Base-by-base conservation (phyloP, 2,797 vertebrate genomes). In the Xenopus petersii region DNA sequence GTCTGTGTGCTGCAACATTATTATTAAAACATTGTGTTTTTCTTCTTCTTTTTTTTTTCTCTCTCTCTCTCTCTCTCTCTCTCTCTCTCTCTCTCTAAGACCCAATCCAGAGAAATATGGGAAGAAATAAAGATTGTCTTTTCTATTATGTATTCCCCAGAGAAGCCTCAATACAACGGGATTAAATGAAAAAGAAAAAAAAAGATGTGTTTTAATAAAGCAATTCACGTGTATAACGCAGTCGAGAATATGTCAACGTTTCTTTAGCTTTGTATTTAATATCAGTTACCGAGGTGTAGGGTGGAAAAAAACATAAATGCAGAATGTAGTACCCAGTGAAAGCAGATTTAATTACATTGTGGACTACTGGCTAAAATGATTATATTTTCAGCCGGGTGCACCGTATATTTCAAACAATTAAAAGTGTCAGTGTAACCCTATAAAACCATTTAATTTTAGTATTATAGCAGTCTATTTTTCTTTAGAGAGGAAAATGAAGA, bases 381-480 rank as follows among this genome's bases (percentile, higher is more conserved):
- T 90, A 82, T 82, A 84, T 90, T 91, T 91, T 86, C 86, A 88
- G 87, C 85, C 75, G 80, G 80, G 83, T 82, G 86, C 83, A 74
- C 80, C 80, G 83, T 82, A 90, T 88, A 91, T 90, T 89, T 89
- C 86, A 86, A 81, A 89, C 86, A 90, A 90, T 90, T 90, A 91
- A 89, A 87, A 84, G 83, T 81, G 82, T 79, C 63, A 17, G 77
- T 88, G 87, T 87, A 87, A 88, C 86, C 87, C 89, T 89, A 85
- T 86, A 90, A 88, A 88, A 87, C 83, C 84, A 85, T 90, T 89
- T 88, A 90, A 90, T 92, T 92, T 90, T 86, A 81, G 85, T 88
- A 92, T 91, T 90, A 91, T 90, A 88, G 89, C 89, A 91, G 87
- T 86, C 90, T 87, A 89, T 91, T 91, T 90, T 82, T 79, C 85